These are phyloP conservation scores for Brachionus koreanus DNA, from an alignment of 1,140 invertebrate species.

Conservation along the genomic window DNA sequence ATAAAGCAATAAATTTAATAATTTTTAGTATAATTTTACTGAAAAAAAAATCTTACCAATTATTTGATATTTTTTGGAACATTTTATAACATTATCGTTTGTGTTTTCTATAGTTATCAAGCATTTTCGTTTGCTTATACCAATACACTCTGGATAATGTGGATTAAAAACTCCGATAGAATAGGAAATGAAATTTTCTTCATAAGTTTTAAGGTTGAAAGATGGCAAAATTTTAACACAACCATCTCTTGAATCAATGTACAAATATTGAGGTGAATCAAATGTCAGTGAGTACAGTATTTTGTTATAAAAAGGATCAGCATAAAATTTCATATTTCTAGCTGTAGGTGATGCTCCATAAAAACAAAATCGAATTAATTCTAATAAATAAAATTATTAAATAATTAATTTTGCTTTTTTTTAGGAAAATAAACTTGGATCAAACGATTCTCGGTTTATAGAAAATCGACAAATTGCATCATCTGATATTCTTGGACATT, in stretches of 20 bases:
- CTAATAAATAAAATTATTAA: neutral
- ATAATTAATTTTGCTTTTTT: neutral
- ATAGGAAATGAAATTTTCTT: neutral
- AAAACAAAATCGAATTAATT: conserved; percentile 28
- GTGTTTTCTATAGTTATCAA: neutral
- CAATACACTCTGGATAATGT: neutral
- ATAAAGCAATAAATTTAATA: no score
- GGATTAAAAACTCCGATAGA: conserved; percentile 32
- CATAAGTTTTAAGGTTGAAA: neutral
- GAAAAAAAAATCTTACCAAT: neutral
- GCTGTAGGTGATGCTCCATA: neutral
- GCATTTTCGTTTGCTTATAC: neutral
- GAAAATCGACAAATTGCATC: conserved; percentile 2
- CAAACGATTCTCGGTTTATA: conserved; percentile 10
- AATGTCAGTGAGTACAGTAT: neutral
- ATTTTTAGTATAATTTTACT: no score
- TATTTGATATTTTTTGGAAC: conserved; percentile 22
- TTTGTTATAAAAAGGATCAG: neutral
- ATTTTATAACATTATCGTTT: neutral
- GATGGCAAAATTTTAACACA: conserved; percentile 40
- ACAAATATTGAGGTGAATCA: conserved; percentile 14
- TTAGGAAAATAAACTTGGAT: neutral
- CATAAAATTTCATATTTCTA: neutral
- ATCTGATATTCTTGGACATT: conserved; percentile 25
- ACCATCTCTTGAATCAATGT: conserved; percentile 4